Base-by-base conservation (phyloP, 1,140 invertebrate species). In the Cotesia glomerata region DNA sequence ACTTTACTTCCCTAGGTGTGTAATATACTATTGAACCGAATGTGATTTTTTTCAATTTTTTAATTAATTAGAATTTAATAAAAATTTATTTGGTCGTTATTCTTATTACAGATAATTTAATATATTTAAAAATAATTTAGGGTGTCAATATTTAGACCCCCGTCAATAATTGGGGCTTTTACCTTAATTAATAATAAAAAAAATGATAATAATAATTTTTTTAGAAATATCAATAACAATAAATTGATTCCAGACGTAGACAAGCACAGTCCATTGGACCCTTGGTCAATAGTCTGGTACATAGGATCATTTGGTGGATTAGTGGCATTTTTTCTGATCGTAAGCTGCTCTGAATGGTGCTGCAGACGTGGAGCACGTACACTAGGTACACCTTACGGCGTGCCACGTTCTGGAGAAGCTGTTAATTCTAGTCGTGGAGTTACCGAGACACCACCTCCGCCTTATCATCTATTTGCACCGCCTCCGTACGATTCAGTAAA, bases 281-380 rank as follows among this genome's bases (percentile, higher is more conserved):
- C 89, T 0, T 89, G 89, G 88, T 90, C 89, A 18, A 88, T 90
- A 49, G 85, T 90, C 0, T 90, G 89, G 89, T 91, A 91, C 81
- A 87, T 91, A 16, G 89, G 89, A 8, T 90, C 89, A 3, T 91
- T 91, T 73, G 89, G 89, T 4, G 89, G 89, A 1, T 77, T 91
- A 14, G 89, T 91, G 3, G 84, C 87, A 0, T 91, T 90, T 79
- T 91, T 91, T 77, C 81, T 91, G 5, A 86, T 90, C 4, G 88
- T 91, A n/a, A 90, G 89, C 69, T 91, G 89, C 73, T 89, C 88
- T 1, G 90, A 91, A 71, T 90, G 89, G 88, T 91, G 89, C 71
- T 90, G 89, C 63, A 78, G 83, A 56, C 80, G 81, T 3, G 76
- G 79, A 2, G 81, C 80, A 11, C 72, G 81, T 5, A 76, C 82